Percentiles rank a stretch among this genome's conserved stretches.
Evolutionary conservation across 2,888 invertebrate species (phyloP).

Genomic region (Tetramorium bicarinatum): DNA sequence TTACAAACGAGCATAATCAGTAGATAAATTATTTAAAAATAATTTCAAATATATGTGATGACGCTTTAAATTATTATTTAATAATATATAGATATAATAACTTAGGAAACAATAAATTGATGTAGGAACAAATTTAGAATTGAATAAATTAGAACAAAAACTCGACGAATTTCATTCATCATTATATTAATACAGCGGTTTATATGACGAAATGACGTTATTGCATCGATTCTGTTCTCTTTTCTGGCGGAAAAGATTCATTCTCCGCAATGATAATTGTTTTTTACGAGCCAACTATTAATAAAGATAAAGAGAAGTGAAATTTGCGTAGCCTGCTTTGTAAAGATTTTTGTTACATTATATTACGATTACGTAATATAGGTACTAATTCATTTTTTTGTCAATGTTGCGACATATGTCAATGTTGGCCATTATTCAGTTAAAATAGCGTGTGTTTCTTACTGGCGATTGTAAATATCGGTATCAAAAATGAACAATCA

Average conservation of each 20-base stretch:
- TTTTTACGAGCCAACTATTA: neutral
- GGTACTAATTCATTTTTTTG: neutral
- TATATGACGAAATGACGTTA: slow-evolving; percentile 20
- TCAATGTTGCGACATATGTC: neutral
- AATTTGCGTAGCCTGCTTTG: neutral
- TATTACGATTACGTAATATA: neutral
- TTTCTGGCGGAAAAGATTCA: neutral
- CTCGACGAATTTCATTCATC: neutral
- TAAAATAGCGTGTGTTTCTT: slow-evolving; percentile 4
- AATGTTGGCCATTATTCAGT: neutral
- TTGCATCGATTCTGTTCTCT: slow-evolving; percentile 42
- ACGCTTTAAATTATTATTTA: neutral
- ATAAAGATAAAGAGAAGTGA: neutral
- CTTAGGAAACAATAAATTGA: neutral
- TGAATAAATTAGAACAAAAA: neutral
- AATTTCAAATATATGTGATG: neutral
- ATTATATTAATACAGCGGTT: slow-evolving; percentile 25
- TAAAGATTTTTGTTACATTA: neutral
- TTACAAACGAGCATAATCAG: neutral
- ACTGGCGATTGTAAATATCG: neutral
- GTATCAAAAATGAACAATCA: slow-evolving; percentile 10
- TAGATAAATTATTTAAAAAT: slow-evolving; percentile 13
- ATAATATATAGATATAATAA: neutral
- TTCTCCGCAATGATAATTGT: slow-evolving; percentile 10
- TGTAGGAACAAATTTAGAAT: neutral